These are phyloP conservation scores for Willisornis vidua DNA, from an alignment of 2,113 vertebrate species.

Conservation along the genomic window DNA sequence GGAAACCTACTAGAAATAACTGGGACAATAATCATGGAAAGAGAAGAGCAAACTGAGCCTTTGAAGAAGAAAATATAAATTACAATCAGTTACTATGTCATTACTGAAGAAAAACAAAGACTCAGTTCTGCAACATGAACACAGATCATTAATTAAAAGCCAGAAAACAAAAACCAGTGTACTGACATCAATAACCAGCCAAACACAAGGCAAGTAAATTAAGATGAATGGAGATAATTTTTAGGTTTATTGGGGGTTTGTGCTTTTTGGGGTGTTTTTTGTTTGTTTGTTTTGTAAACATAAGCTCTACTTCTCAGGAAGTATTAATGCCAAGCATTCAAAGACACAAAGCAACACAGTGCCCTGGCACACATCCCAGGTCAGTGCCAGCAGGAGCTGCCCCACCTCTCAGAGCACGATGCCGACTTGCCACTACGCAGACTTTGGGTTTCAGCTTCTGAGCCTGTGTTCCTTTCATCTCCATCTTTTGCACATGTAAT, in stretches of 20 bases:
- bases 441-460: constrained; percentile 76
- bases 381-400: accelerated
- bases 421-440: constrained; percentile 68
- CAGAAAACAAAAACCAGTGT: neutral
- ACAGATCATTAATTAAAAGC: neutral
- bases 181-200: neutral
- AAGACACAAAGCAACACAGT: neutral
- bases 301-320: neutral
- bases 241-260: neutral
- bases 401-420: constrained; percentile 76
- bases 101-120: neutral
- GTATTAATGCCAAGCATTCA: neutral
- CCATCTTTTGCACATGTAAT: constrained; percentile 59
- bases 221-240: neutral
- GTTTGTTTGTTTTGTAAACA: neutral
- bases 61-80: neutral
- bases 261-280: neutral
- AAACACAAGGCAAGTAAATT: neutral
- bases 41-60: neutral
- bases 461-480: constrained; percentile 55
- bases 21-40: neutral
- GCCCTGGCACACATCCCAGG: too few species aligned
- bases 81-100: neutral
- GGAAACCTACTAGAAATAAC: neutral
- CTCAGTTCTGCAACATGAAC: neutral